Conservation (phyloP, 2,113 vertebrate genomes). For the Cisticola juncidis region DNA sequence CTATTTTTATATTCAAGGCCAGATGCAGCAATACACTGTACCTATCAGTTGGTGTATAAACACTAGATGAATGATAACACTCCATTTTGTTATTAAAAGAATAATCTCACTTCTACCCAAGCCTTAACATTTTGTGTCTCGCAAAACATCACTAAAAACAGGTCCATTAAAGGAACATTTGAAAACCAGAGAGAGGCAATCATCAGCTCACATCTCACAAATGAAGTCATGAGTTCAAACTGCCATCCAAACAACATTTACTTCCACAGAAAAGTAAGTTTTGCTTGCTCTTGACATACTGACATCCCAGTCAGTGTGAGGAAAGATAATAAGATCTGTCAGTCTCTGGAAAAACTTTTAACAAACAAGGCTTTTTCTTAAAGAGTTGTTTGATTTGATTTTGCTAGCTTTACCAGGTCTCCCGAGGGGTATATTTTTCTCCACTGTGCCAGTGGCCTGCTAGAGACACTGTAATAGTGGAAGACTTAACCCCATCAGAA, state of each 20-base stretch:
- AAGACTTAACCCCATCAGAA: conserved; percentile 19
- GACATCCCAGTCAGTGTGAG: neutral
- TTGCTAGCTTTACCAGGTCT: neutral
- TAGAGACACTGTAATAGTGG: neutral
- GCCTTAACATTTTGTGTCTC: neutral
- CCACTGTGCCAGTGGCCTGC: neutral
- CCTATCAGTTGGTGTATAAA: neutral
- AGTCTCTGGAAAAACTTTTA: neutral
- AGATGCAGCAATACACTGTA: neutral
- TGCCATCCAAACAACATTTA: neutral
- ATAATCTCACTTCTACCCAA: neutral
- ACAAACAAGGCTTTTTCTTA: neutral
- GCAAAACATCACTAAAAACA: neutral
- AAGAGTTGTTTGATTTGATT: neutral
- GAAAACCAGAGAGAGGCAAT: neutral
- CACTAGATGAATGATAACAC: neutral
- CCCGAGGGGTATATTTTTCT: neutral
- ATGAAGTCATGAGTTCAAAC: neutral
- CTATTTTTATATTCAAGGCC: neutral
- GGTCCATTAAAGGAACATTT: neutral
- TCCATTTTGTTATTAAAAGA: neutral
- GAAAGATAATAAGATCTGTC: neutral
- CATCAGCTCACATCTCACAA: neutral
- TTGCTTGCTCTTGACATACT: neutral
- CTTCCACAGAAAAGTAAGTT: neutral